Percentiles rank a stretch among this genome's conserved stretches.
These are phyloP conservation scores for Lutraria lutraria DNA, from an alignment of 2,888 invertebrate species.

Conservation along the genomic window DNA sequence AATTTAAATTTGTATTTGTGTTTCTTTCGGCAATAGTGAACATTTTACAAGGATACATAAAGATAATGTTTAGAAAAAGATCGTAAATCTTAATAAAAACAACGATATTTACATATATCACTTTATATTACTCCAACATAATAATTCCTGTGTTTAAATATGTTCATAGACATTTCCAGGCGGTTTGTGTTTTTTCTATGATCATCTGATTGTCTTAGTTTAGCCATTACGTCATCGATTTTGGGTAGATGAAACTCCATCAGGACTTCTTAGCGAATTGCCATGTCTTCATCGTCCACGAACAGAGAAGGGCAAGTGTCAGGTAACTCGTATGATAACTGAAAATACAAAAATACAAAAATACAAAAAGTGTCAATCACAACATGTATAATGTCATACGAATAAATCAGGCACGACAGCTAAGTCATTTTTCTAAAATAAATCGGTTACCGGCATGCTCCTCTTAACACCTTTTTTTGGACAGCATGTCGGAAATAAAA, in stretches of 20 bases:
- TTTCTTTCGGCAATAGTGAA: not conserved
- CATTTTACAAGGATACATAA: conserved; percentile 1
- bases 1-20: conserved; percentile 2
- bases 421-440: not conserved
- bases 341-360: too few relatives aligned
- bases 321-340: conserved; percentile 15
- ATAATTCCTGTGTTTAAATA: not conserved
- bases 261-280: not conserved
- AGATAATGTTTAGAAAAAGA: not conserved
- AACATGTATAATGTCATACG: not conserved
- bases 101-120: not conserved
- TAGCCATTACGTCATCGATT: not conserved
- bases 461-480: too few relatives aligned
- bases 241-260: not conserved
- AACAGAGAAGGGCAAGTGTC: not conserved
- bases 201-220: not conserved
- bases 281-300: conserved; percentile 2
- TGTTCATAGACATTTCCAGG: not conserved
- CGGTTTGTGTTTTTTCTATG: not conserved
- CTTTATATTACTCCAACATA: not conserved
- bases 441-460: not conserved
- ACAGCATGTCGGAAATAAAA: too few relatives aligned
- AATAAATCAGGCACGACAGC: not conserved
- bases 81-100: not conserved
- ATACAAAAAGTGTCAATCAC: not conserved